Conservation (phyloP, 37 sponge, comb jelly and placozoan genomes). For the Aplysina aerophoba region DNA sequence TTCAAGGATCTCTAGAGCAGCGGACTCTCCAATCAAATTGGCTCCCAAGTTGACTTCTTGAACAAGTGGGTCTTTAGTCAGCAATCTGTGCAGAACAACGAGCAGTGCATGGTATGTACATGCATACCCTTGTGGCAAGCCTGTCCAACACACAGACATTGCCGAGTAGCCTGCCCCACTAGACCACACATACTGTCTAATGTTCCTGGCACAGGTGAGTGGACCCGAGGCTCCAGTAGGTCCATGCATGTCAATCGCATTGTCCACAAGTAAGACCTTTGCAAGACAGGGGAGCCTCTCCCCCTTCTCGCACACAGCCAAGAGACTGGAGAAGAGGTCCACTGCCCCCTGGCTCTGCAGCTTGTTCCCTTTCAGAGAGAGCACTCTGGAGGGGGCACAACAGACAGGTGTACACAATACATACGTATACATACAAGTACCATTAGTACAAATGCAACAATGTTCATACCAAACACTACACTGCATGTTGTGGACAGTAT, state of each 20-base stretch:
- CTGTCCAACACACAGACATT: too few relatives aligned
- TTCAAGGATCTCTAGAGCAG: slow-evolving; percentile 59
- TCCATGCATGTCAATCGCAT: slow-evolving; percentile 36
- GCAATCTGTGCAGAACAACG: slow-evolving; percentile 50
- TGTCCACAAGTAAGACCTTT: slow-evolving; percentile 63
- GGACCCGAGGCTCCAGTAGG: slow-evolving; percentile 33
- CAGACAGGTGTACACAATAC: background rate
- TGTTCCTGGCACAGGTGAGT: slow-evolving; percentile 20
- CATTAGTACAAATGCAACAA: too few relatives aligned
- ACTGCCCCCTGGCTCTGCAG: slow-evolving; percentile 48
- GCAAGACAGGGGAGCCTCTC: slow-evolving; percentile 15
- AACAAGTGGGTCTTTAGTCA: slow-evolving; percentile 39
- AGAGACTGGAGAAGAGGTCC: slow-evolving; percentile 47
- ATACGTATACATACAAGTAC: background rate
- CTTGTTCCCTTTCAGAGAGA: slow-evolving; percentile 60
- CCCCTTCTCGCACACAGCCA: slow-evolving; percentile 37
- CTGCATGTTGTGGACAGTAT: too few relatives aligned
- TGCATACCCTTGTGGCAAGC: too few relatives aligned
- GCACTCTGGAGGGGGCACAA: slow-evolving; percentile 29
- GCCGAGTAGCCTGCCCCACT: too few relatives aligned
- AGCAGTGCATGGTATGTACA: too few relatives aligned
- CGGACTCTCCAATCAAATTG: slow-evolving; percentile 73
- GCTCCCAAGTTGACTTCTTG: slow-evolving; percentile 63
- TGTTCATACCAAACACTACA: too few relatives aligned
- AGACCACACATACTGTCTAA: slow-evolving; percentile 55